phyloP scores from a whole-genome alignment of 2,888 invertebrate species.

The Neoaliturus tenellus region DNA sequence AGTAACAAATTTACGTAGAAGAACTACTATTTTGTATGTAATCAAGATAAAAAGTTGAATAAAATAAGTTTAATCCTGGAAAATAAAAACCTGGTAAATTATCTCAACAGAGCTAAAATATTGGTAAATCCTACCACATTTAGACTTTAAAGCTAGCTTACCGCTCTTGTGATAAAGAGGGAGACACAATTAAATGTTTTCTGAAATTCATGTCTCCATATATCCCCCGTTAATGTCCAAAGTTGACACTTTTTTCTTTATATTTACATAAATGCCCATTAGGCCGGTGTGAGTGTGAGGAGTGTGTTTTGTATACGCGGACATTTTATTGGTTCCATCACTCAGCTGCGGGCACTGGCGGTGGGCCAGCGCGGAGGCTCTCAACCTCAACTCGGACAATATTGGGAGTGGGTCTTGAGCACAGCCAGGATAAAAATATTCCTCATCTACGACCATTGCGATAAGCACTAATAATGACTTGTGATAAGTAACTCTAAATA shows the following conservation, averaged over 20 bases:
- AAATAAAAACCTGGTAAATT: too few species aligned
- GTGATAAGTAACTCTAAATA: too few species aligned
- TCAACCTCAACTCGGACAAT: not conserved
- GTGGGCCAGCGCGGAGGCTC: not conserved
- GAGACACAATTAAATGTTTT: too few species aligned
- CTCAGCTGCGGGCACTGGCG: not conserved
- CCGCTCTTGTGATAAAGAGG: too few species aligned
- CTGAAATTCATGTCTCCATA: not conserved
- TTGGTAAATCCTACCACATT: too few species aligned
- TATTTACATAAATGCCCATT: conserved; percentile 22
- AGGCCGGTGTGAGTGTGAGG: not conserved
- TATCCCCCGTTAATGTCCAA: not conserved
- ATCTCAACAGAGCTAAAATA: too few species aligned
- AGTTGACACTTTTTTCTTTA: not conserved
- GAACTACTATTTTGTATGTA: too few species aligned
- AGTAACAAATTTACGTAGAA: not conserved
- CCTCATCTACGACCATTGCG: too few species aligned
- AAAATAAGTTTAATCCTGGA: too few species aligned
- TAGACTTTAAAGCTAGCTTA: too few species aligned
- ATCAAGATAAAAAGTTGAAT: too few species aligned
- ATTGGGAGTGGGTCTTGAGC: not conserved
- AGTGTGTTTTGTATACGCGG: not conserved
- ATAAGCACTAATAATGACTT: too few species aligned
- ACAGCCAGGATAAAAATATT: not conserved
- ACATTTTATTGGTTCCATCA: conserved; percentile 4